Conservation (phyloP, 2,797 vertebrate genomes). For the Anniella stebbinsi region DNA sequence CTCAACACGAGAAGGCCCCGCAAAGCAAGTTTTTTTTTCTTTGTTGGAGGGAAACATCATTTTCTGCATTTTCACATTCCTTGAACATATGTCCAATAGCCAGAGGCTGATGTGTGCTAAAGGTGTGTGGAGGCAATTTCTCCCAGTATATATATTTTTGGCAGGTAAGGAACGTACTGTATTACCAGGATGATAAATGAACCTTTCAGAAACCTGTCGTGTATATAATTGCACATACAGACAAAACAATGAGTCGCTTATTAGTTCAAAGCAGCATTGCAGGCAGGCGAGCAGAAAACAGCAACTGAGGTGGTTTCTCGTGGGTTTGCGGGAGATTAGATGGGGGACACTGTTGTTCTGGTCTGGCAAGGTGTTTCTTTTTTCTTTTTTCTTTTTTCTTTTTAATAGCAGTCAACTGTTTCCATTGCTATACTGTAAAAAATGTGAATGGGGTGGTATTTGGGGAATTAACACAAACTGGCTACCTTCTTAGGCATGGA, state of each 20-base stretch:
- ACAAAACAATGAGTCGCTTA: constrained; percentile 45
- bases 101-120: constrained; percentile 6
- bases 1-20: constrained; percentile 41
- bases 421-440: not conserved
- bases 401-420: not conserved
- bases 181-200: constrained; percentile 25
- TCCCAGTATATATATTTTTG: not conserved
- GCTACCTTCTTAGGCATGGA: not conserved
- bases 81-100: constrained; percentile 38
- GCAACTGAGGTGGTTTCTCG: not conserved
- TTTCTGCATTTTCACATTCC: constrained; percentile 32
- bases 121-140: constrained; percentile 17
- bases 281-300: constrained; percentile 4
- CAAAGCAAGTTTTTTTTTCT: constrained; percentile 40
- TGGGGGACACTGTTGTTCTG: not conserved
- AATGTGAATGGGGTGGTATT: not conserved
- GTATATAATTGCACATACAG: constrained; percentile 41
- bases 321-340: constrained; percentile 1
- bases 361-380: not conserved
- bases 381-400: too few species aligned
- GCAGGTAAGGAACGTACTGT: constrained; percentile 29
- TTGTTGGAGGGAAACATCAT: constrained; percentile 18
- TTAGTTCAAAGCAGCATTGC: constrained; percentile 30
- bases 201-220: constrained; percentile 44
- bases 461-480: not conserved